Percentiles rank a stretch among this genome's conserved stretches.
Evolutionary conservation across 2,113 vertebrate species (phyloP).

Genomic region (Zonotrichia leucophrys): DNA sequence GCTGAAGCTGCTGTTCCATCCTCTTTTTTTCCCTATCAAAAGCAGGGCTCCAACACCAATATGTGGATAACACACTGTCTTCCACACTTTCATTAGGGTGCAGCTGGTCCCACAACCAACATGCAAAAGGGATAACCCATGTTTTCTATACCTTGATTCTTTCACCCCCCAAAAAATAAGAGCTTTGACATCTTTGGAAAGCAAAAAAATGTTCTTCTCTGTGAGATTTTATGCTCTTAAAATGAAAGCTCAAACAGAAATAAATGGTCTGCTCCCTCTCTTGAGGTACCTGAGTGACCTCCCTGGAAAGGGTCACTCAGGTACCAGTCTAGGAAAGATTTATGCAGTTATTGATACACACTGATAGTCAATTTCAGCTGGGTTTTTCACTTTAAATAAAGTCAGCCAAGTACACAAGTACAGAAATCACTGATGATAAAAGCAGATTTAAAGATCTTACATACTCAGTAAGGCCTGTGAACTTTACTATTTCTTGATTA

Average conservation of each 20-base stretch:
- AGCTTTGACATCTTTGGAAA: not conserved
- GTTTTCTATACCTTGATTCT: not conserved
- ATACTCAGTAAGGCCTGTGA: not conserved
- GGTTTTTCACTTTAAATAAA: not conserved
- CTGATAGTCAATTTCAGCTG: not conserved
- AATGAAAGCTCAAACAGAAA: not conserved
- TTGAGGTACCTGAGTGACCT: too few relatives aligned
- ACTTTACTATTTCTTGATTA: not conserved
- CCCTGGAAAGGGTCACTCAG: not conserved
- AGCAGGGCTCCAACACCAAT: not conserved
- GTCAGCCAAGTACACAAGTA: not conserved
- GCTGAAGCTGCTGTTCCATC: not conserved
- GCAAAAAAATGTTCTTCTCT: not conserved
- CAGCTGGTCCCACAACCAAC: not conserved
- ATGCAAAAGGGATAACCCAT: not conserved
- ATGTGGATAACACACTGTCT: not conserved
- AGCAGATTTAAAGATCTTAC: not conserved
- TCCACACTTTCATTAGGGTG: not conserved
- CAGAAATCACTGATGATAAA: not conserved
- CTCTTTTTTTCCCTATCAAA: not conserved
- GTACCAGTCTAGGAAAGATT: not conserved
- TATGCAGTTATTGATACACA: not conserved
- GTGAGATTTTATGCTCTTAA: not conserved
- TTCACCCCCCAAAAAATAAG: not conserved
- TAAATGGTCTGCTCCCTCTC: not conserved